Percentiles rank a stretch among this genome's conserved stretches.
These are phyloP conservation scores for Athalia cordata DNA, from an alignment of 2,888 invertebrate species.

Conservation along the genomic window DNA sequence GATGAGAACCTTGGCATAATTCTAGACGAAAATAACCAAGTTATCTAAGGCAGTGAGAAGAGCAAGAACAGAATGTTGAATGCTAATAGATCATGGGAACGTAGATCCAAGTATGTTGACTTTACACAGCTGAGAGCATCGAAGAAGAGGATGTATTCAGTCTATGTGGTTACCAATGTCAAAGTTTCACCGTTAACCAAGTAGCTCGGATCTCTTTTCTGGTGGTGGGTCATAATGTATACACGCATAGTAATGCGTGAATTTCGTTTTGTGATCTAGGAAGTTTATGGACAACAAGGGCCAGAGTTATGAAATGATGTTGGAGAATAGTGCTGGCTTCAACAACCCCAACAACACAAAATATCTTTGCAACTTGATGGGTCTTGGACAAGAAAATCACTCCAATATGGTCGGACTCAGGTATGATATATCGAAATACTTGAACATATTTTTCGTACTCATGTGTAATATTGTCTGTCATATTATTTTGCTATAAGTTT, in stretches of 20 bases:
- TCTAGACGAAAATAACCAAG: constrained; percentile 5
- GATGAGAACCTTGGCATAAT: constrained; percentile 21
- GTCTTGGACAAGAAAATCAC: constrained; percentile 82
- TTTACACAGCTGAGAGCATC: constrained; percentile 9
- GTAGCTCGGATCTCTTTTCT: constrained; percentile 63
- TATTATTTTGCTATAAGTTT: background rate
- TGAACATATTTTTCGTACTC: too few relatives aligned
- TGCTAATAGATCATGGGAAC: constrained; percentile 31
- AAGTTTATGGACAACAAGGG: constrained; percentile 87
- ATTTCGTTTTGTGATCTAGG: constrained; percentile 75
- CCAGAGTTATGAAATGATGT: constrained; percentile 86
- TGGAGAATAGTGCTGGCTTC: constrained; percentile 89
- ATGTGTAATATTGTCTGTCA: background rate
- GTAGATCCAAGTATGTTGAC: constrained; percentile 12
- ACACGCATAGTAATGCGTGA: constrained; percentile 48
- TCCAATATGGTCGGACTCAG: constrained; percentile 83
- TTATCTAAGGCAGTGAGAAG: constrained; percentile 12
- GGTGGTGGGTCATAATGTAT: constrained; percentile 52
- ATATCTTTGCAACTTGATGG: constrained; percentile 85
- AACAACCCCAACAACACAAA: constrained; percentile 92
- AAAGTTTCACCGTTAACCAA: constrained; percentile 65
- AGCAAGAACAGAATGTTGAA: constrained; percentile 15
- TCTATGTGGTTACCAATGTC: constrained; percentile 52
- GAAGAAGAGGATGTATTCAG: constrained; percentile 49
- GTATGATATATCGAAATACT: constrained; percentile 72